These are phyloP conservation scores for Oreohelix idahoensis DNA, from an alignment of 1,140 invertebrate species.

Conservation along the genomic window DNA sequence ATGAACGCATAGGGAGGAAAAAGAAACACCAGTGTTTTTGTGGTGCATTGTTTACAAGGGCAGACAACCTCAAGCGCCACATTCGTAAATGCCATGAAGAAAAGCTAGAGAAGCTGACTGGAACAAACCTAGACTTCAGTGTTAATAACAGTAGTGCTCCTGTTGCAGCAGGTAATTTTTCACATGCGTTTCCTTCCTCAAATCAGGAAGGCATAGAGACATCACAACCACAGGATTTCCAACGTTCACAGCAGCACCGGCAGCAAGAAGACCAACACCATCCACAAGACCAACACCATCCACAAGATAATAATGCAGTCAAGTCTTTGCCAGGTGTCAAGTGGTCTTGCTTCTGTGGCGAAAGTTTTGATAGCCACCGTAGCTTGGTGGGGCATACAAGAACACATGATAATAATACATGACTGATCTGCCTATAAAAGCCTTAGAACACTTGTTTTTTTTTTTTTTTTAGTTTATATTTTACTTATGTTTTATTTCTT, in stretches of 20 bases:
- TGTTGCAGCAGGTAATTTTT: background rate
- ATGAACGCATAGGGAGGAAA: background rate
- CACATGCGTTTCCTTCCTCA: background rate
- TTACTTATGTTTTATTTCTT: no score
- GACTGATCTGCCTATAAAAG: background rate
- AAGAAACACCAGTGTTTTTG: constrained; percentile 34
- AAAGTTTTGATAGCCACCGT: constrained; percentile 32
- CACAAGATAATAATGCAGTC: background rate
- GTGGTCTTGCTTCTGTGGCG: constrained; percentile 38
- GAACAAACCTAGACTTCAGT: background rate
- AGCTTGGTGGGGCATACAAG: constrained; percentile 27
- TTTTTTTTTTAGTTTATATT: no score
- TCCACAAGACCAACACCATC: background rate
- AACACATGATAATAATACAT: constrained; percentile 26
- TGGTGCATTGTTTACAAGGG: constrained; percentile 36
- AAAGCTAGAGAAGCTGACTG: constrained; percentile 28
- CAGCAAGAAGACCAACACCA: background rate
- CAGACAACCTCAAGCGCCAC: constrained; percentile 40
- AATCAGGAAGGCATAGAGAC: background rate
- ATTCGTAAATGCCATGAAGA: constrained; percentile 41
- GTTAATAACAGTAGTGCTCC: background rate
- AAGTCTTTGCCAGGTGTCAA: background rate
- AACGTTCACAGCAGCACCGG: background rate
- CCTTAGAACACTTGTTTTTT: background rate
- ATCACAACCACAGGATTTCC: background rate